These are phyloP conservation scores for Plumapathes pennacea DNA, from an alignment of 92 coral and sea anemone species.

Conservation along the genomic window DNA sequence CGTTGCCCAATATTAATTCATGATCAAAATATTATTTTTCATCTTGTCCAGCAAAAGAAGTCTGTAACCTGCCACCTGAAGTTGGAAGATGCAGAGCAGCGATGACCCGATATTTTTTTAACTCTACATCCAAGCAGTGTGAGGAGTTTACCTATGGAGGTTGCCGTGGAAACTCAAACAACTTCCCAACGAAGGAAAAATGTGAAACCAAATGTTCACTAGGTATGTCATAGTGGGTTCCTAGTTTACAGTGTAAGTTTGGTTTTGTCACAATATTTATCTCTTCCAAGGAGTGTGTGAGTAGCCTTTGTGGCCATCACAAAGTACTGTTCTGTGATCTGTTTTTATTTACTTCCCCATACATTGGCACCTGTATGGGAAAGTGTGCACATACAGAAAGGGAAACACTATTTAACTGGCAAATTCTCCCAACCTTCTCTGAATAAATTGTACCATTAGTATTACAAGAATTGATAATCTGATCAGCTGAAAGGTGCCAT, in stretches of 20 bases:
- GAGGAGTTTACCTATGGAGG: constrained; percentile 58
- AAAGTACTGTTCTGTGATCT: too few relatives aligned
- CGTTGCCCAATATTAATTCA: neutral
- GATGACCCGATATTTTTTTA: constrained; percentile 33
- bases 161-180: constrained; percentile 48
- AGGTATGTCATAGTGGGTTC: constrained; percentile 9
- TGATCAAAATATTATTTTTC: neutral
- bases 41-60: constrained; percentile 9
- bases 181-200: constrained; percentile 29
- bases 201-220: constrained; percentile 27
- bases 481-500: too few relatives aligned
- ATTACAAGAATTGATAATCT: too few relatives aligned
- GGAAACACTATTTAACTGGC: too few relatives aligned
- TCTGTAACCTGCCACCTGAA: constrained; percentile 27
- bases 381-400: constrained; percentile 81
- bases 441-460: too few relatives aligned
- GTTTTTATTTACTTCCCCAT: constrained; percentile 70
- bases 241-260: neutral
- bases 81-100: constrained; percentile 31
- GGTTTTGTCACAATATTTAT: neutral
- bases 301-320: neutral
- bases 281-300: neutral
- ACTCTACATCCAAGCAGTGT: constrained; percentile 35
- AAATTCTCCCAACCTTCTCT: too few relatives aligned
- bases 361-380: constrained; percentile 42